Conservation (phyloP, 2,888 invertebrate genomes). For the Rutpela maculata region DNA sequence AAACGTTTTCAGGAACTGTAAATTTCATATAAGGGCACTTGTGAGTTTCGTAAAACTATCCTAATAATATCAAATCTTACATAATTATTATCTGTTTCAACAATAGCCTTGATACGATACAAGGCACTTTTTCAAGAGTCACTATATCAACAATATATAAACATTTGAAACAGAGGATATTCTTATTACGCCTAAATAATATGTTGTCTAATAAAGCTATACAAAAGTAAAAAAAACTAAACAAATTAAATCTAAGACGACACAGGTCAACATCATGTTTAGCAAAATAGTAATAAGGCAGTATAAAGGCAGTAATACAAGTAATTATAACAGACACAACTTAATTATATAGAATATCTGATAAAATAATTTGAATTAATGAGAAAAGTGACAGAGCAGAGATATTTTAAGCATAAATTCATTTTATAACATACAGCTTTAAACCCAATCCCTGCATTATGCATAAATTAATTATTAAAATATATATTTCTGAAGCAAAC, state of each 20-base stretch:
- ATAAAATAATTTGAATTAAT: background rate
- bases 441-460: background rate
- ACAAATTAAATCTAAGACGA: background rate
- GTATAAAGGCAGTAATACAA: conserved; percentile 20
- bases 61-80: conserved; percentile 47
- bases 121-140: background rate
- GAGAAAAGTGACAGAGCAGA: background rate
- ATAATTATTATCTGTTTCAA: conserved; percentile 12
- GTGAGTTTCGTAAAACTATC: conserved; percentile 9
- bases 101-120: background rate
- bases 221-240: conserved; percentile 16
- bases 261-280: background rate
- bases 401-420: background rate
- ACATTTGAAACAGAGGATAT: background rate
- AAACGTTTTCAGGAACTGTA: conserved; percentile 35
- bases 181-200: conserved; percentile 4
- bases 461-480: background rate
- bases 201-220: conserved; percentile 21
- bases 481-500: too few species aligned
- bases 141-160: background rate
- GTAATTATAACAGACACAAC: background rate
- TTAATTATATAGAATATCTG: background rate
- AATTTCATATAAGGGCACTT: conserved; percentile 39
- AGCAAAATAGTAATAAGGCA: conserved; percentile 2
- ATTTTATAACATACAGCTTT: background rate